Conservation (phyloP, 2,113 vertebrate genomes). For the Myrmecobius fasciatus region DNA sequence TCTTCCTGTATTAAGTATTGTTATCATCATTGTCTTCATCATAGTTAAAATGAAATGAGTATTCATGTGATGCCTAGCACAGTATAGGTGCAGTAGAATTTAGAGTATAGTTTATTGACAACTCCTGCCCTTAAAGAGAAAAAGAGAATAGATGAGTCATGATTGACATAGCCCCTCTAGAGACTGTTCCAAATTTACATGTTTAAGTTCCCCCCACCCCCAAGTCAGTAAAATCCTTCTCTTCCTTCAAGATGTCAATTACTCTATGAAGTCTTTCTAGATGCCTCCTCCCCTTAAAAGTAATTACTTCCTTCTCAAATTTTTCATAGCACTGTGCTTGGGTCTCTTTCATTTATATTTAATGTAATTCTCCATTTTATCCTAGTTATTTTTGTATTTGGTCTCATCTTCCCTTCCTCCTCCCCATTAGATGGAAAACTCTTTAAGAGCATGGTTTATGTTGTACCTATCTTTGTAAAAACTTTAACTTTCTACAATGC, state of each 20-base stretch:
- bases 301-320: not conserved
- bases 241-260: not conserved
- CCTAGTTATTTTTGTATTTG: not conserved
- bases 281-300: not conserved
- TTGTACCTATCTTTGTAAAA: not conserved
- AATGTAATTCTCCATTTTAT: not conserved
- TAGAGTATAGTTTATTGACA: slow-evolving; percentile 33
- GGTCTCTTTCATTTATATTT: not conserved
- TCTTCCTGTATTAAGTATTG: slow-evolving; percentile 37
- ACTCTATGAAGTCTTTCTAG: not conserved
- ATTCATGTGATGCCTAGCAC: slow-evolving; percentile 31
- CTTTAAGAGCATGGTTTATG: not conserved
- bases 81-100: slow-evolving; percentile 35
- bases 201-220: not conserved
- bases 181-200: not conserved
- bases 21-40: not conserved
- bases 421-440: not conserved
- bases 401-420: not conserved
- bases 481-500: not conserved
- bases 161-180: not conserved
- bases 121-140: slow-evolving; percentile 19
- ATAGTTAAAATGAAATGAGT: slow-evolving; percentile 29
- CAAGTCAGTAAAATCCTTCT: not conserved
- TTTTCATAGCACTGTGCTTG: not conserved
- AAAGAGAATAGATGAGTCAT: slow-evolving; percentile 35